Evolutionary conservation across 1,140 invertebrate genomes (phyloP).

Genomic region (Pachyrhynchus sulphureomaculatus): DNA sequence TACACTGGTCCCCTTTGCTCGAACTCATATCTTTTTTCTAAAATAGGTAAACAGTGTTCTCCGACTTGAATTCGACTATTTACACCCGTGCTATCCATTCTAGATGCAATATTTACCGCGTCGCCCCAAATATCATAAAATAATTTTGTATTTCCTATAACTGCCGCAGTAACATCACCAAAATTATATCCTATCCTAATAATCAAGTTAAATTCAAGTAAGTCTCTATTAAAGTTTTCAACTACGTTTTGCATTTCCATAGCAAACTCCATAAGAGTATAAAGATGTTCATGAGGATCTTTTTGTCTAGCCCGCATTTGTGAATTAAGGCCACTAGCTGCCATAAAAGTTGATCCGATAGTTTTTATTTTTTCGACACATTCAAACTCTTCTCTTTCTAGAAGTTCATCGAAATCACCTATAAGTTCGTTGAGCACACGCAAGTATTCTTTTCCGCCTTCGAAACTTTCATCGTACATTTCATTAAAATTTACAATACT

Average conservation of each 20-base stretch:
- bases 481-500: slow-evolving; percentile 95
- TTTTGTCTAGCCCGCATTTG: slow-evolving; percentile 61
- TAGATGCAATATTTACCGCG: slow-evolving; percentile 93
- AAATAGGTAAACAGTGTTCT: slow-evolving; percentile 66
- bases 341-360: slow-evolving; percentile 97
- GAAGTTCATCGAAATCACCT: slow-evolving; percentile 91
- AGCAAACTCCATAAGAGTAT: slow-evolving; percentile 85
- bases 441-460: slow-evolving; percentile 89
- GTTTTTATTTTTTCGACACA: slow-evolving; percentile 98
- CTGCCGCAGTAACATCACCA: slow-evolving; percentile 92
- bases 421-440: slow-evolving; percentile 93
- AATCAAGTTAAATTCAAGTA: slow-evolving; percentile 88
- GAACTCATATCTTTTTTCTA: slow-evolving; percentile 72
- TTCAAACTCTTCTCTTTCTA: slow-evolving; percentile 78
- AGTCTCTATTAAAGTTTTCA: slow-evolving; percentile 83
- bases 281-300: slow-evolving; percentile 76
- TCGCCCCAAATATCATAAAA: slow-evolving; percentile 99
- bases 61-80: slow-evolving; percentile 84
- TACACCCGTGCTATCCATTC: slow-evolving; percentile 93
- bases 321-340: slow-evolving; percentile 90
- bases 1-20: slow-evolving; percentile 84
- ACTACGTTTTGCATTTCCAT: slow-evolving; percentile 84
- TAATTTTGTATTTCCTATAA: slow-evolving; percentile 93
- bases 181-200: slow-evolving; percentile 81
- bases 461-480: slow-evolving; percentile 93